Base-by-base conservation (phyloP, 2,797 vertebrate species). In the Danio choprae region DNA sequence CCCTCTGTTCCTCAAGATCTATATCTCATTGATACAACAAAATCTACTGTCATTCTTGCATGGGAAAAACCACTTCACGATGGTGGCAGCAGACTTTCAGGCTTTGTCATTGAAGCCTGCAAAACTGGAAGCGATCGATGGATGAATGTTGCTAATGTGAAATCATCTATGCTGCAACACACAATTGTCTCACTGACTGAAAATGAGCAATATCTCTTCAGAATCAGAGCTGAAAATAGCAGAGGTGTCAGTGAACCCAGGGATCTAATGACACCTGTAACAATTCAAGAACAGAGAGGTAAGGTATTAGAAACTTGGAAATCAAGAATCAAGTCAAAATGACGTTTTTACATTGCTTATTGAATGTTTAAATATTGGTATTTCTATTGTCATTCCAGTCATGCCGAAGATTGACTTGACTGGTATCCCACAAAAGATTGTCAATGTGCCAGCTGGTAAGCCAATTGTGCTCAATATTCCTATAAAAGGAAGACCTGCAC, bases 121-220 rank as follows among this genome's bases (percentile, higher is more conserved):
- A 98, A 94, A 90, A 94, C 95, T 81, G 97, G 95, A 70, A 94
- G 95, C n/a, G 98, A 99, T 85, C 93, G 96, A 50, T 99, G 98
- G 98, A 92, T 95, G 88, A 90, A 94, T 20, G 95, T 96, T 65
- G 96, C 95, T 6, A 95, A 94, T 0, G 81, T 97, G 67, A 99
- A 96, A 87, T 88, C 97, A 81, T 95, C 96, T 0, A 69, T 93
- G 53, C 91, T 92, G 0, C 94, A 96, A 22, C 94, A 97, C 79
- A 96, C 96, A 46, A 88, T 99, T 82, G 94, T 93, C 85, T 95
- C 96, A 81, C 92, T 99, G 81, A 97, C 94, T 64, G 98, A 99
- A 90, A 96, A 95, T 0, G 97, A 99, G 92, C 95, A 99, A 84
- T 99, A 98, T 87, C 91, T 98, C 83, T 99, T 99, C 91, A 96